A percentile compares a stretch with the other conserved stretches of the same genome.
phyloP scores from a whole-genome alignment of 1,140 invertebrate species.

The Drosophila watanabei region DNA sequence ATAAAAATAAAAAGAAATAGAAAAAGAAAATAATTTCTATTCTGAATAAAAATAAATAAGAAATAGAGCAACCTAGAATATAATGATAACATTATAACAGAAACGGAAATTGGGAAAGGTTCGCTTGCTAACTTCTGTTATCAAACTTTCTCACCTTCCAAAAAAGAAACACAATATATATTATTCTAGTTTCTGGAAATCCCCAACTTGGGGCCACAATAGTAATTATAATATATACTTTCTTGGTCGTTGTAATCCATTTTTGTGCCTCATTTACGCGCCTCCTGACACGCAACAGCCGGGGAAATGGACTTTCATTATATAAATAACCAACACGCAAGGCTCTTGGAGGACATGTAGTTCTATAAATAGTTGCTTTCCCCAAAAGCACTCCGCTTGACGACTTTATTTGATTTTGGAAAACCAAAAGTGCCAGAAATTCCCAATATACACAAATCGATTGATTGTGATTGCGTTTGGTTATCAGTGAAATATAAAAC shows the following conservation, averaged over 20 bases:
- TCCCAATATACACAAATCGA: constrained; percentile 38
- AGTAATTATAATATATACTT: constrained; percentile 27
- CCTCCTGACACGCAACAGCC: constrained; percentile 13
- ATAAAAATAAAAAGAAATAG: constrained; percentile 1
- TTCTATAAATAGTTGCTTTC: constrained; percentile 31
- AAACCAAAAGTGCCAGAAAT: constrained; percentile 33
- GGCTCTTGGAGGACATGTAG: constrained; percentile 9
- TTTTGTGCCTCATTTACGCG: constrained; percentile 38
- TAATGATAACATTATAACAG: constrained; percentile 29
- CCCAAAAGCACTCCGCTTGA: constrained; percentile 11
- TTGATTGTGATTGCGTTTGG: constrained; percentile 28
- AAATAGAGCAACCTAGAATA: constrained; percentile 11
- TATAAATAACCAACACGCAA: constrained; percentile 66
- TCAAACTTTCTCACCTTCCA: constrained; percentile 5
- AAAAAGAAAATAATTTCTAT: too few relatives aligned
- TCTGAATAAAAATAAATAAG: neutral
- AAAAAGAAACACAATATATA: neutral
- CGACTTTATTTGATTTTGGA: constrained; percentile 9
- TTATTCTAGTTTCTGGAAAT: constrained; percentile 32
- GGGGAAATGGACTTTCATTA: constrained; percentile 36
- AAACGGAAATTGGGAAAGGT: constrained; percentile 48
- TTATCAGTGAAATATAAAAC: constrained; percentile 28
- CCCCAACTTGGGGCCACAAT: constrained; percentile 28
- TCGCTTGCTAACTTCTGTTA: constrained; percentile 10
- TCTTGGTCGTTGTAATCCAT: constrained; percentile 33